Percentiles rank a stretch among this genome's conserved stretches.
These are phyloP conservation scores for Apis mellifera DNA, from an alignment of 1,140 invertebrate genomes.

Conservation along the genomic window DNA sequence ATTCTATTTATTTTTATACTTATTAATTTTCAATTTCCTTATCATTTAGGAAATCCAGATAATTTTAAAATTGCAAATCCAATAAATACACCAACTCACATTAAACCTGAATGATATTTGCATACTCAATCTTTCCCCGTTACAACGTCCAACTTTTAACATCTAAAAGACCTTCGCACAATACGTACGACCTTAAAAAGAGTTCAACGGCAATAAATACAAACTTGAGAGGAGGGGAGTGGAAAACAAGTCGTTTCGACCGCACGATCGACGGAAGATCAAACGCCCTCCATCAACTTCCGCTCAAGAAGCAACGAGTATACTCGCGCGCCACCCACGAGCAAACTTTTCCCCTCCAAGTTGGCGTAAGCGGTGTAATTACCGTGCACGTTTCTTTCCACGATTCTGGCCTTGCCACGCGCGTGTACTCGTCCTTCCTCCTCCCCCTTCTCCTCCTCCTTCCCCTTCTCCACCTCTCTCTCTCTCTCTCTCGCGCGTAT, in stretches of 20 bases:
- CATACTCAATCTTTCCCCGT: neutral
- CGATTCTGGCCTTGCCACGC: constrained; percentile 34
- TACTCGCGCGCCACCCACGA: neutral
- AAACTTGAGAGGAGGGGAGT: neutral
- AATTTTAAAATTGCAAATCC: no score
- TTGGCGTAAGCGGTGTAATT: constrained; percentile 44
- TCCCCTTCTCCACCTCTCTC: neutral
- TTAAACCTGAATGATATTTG: no score
- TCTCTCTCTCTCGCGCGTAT: neutral
- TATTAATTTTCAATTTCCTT: no score
- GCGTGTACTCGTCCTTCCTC: constrained; percentile 1
- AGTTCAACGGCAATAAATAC: constrained; percentile 25
- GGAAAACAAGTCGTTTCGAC: neutral
- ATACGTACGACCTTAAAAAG: constrained; percentile 8
- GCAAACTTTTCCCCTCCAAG: neutral
- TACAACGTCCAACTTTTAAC: constrained; percentile 2
- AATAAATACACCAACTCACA: no score
- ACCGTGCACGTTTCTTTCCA: constrained; percentile 24
- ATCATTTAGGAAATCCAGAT: no score
- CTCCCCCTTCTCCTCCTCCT: no score
- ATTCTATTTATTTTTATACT: no score
- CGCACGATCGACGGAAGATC: constrained; percentile 19
- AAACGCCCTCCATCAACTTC: constrained; percentile 9
- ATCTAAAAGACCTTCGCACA: neutral
- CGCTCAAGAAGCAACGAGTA: no score